A percentile compares a stretch with the other conserved stretches of the same genome.
Conservation (phyloP, 2,888 invertebrate species). For the Caenorhabditis uteleia region DNA sequence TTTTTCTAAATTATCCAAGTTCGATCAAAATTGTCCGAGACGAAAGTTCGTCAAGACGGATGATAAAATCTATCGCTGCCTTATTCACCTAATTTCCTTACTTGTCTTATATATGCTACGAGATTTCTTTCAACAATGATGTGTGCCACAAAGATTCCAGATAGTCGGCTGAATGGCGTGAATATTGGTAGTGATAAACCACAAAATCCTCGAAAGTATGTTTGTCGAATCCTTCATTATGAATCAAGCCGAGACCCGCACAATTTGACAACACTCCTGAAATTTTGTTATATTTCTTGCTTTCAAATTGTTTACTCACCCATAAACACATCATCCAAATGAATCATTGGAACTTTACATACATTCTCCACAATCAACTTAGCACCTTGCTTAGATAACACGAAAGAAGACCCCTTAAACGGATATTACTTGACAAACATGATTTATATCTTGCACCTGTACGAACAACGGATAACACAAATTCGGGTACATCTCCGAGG, state of each 20-base stretch:
- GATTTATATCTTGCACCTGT: conserved; percentile 44
- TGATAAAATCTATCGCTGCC: no score
- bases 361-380: conserved; percentile 50
- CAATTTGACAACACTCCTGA: conserved; percentile 59
- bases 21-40: no score
- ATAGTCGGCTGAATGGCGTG: conserved; percentile 57
- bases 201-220: conserved; percentile 60
- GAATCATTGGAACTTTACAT: conserved; percentile 64
- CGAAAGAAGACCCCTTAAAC: conserved; percentile 67
- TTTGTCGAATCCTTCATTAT: conserved; percentile 64
- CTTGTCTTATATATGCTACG: no score
- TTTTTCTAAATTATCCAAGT: no score
- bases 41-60: no score
- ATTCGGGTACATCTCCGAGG: conserved; percentile 61
- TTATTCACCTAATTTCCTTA: no score
- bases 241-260: conserved; percentile 45
- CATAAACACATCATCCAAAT: conserved; percentile 67
- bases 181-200: conserved; percentile 68
- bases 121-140: conserved; percentile 6
- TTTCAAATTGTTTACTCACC: conserved; percentile 35
- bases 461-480: conserved; percentile 67
- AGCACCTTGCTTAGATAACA: conserved; percentile 61
- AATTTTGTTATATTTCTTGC: conserved; percentile 2
- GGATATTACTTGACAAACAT: background rate
- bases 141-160: conserved; percentile 52